Conservation (phyloP, 2,888 invertebrate genomes). For the Athalia circularis region DNA sequence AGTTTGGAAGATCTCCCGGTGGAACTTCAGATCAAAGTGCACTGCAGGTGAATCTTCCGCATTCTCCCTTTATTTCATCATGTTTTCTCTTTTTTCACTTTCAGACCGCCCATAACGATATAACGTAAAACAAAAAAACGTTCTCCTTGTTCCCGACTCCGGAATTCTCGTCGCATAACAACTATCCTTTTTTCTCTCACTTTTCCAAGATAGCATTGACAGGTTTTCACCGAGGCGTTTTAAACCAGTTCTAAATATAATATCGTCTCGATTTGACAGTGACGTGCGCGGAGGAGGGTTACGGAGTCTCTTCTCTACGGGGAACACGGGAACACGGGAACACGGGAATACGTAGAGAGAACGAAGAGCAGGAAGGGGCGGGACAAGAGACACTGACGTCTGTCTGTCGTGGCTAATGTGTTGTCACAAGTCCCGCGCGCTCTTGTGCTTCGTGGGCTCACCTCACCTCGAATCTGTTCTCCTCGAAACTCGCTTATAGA, state of each 20-base stretch:
- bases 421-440: conserved; percentile 59
- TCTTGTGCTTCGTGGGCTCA: background rate
- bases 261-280: conserved; percentile 51
- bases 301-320: conserved; percentile 49
- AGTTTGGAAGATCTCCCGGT: background rate
- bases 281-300: conserved; percentile 58
- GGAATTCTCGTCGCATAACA: background rate
- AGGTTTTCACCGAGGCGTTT: conserved; percentile 57
- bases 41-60: too few species aligned
- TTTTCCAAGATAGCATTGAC: conserved; percentile 52
- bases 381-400: conserved; percentile 53
- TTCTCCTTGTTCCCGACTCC: background rate
- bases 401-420: conserved; percentile 63
- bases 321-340: conserved; percentile 4
- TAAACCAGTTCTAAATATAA: conserved; percentile 64
- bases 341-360: too few species aligned
- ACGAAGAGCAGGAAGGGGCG: background rate
- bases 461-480: conserved; percentile 14
- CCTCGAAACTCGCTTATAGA: background rate
- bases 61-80: background rate
- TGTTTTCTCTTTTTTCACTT: background rate
- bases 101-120: background rate
- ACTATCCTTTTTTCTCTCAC: background rate
- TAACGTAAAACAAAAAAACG: background rate
- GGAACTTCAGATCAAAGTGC: conserved; percentile 3